Percentiles rank a stretch among this genome's conserved stretches.
phyloP scores from a whole-genome alignment of 2,113 vertebrate species.

The Galeopterus variegatus region DNA sequence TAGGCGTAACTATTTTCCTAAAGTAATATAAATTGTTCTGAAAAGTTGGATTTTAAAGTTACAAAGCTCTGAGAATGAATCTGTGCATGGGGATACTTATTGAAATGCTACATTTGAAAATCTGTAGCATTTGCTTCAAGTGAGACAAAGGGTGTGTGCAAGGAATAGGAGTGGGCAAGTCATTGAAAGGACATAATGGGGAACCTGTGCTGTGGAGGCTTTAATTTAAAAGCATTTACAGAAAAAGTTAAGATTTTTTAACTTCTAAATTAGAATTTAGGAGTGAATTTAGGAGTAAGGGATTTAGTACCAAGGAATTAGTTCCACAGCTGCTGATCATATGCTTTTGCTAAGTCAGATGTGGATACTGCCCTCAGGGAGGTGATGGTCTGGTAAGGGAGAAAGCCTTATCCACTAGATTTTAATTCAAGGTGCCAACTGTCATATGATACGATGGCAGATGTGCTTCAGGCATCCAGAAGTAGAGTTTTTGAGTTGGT shows the following conservation, averaged over 20 bases:
- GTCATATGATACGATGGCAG: background rate
- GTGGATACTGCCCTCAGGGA: too few relatives aligned
- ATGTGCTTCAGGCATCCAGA: background rate
- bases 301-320: background rate
- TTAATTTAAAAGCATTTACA: constrained; percentile 27
- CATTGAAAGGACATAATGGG: background rate
- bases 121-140: background rate
- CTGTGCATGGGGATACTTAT: background rate
- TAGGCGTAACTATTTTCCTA: background rate
- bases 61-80: background rate
- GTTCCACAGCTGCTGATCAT: background rate
- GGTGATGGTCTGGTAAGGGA: background rate
- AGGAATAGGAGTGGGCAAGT: too few relatives aligned
- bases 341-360: background rate
- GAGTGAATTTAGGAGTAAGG: constrained; percentile 25
- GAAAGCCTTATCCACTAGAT: background rate
- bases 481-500: background rate
- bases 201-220: background rate
- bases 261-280: constrained; percentile 27
- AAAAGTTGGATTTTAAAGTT: constrained; percentile 42
- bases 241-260: background rate
- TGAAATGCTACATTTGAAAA: background rate
- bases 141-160: background rate
- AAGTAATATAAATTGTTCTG: constrained; percentile 10
- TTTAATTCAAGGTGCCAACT: background rate